Conservation (phyloP, 2,888 invertebrate species). For the Dolichopus griseipennis region DNA sequence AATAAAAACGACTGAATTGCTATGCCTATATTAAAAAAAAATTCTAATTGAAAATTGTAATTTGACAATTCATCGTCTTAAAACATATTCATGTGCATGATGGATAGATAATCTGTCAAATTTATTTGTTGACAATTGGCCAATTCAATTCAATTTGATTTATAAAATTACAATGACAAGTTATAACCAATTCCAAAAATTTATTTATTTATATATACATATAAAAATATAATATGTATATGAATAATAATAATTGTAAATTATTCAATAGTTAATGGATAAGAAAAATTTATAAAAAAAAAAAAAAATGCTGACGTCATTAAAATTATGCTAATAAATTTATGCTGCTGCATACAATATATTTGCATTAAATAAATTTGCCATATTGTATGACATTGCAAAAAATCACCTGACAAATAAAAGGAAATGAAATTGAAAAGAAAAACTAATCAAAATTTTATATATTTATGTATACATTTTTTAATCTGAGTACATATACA, state of each 20-base stretch:
- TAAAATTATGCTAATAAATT: not conserved
- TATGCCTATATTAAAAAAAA: no score
- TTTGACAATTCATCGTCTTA: not conserved
- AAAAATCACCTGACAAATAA: not conserved
- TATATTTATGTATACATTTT: not conserved
- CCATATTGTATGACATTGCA: not conserved
- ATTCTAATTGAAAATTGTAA: not conserved
- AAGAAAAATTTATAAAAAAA: no score
- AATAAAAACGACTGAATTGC: no score
- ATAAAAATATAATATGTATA: no score
- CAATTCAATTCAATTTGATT: conserved; percentile 6
- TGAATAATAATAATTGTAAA: no score
- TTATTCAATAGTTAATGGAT: no score
- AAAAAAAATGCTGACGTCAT: not conserved
- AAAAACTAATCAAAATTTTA: not conserved
- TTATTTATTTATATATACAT: not conserved
- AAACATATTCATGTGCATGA: not conserved
- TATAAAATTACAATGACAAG: not conserved
- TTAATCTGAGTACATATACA: not conserved
- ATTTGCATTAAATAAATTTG: not conserved
- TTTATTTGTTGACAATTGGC: not conserved
- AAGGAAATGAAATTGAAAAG: not conserved
- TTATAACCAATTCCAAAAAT: not conserved
- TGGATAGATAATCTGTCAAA: not conserved
- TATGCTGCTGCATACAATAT: not conserved